phyloP scores from a whole-genome alignment of 1,140 invertebrate genomes.

The Monochamus saltuarius region DNA sequence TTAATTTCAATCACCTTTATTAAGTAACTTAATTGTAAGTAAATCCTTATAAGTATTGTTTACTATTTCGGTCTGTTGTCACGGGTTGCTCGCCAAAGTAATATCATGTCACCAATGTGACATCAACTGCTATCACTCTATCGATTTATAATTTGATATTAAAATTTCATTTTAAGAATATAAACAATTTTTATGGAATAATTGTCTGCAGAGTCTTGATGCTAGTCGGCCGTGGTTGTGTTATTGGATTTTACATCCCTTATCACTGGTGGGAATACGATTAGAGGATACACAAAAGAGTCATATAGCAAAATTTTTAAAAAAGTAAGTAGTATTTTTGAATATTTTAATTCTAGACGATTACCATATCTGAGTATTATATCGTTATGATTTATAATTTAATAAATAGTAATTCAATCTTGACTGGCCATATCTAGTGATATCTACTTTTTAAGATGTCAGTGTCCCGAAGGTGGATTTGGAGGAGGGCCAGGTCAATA shows the following conservation, averaged over 20 bases:
- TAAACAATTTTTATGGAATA: neutral
- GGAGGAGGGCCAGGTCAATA: slow-evolving; percentile 90
- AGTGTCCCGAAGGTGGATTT: slow-evolving; percentile 83
- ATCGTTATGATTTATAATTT: too few relatives aligned
- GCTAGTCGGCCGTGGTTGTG: slow-evolving; percentile 93
- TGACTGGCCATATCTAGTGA: too few relatives aligned
- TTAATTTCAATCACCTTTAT: too few relatives aligned
- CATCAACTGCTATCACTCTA: slow-evolving; percentile 17
- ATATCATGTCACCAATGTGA: too few relatives aligned
- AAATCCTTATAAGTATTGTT: too few relatives aligned
- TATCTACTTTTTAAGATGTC: slow-evolving; percentile 67
- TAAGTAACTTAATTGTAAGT: too few relatives aligned
- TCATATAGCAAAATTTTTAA: slow-evolving; percentile 68
- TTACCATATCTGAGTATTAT: too few relatives aligned
- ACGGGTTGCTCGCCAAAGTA: too few relatives aligned
- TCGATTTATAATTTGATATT: slow-evolving; percentile 9
- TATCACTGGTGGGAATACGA: slow-evolving; percentile 77
- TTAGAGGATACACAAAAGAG: slow-evolving; percentile 65
- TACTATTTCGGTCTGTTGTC: too few relatives aligned
- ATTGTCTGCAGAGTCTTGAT: slow-evolving; percentile 70
- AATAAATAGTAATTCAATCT: too few relatives aligned
- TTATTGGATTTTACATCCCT: slow-evolving; percentile 92
- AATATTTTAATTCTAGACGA: too few relatives aligned
- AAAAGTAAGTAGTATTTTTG: slow-evolving; percentile 50
- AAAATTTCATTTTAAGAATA: slow-evolving; percentile 6